Evolutionary conservation across 2,888 invertebrate species (phyloP).

Genomic region (Sinotaia quadrata): DNA sequence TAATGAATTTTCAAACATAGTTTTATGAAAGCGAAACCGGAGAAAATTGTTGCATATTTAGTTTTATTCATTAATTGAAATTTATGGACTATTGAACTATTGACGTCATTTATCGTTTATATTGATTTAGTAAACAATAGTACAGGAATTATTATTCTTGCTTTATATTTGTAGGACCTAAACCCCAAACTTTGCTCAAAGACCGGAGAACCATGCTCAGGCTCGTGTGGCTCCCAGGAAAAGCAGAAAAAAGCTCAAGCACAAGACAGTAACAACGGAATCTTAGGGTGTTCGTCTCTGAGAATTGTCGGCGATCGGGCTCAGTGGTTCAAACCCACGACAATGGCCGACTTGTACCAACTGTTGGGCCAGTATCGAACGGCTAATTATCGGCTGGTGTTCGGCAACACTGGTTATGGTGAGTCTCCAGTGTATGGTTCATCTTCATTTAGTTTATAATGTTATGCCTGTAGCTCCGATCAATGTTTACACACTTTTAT

Average conservation of each 20-base stretch:
- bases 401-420: conserved; percentile 85
- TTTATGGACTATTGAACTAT: too few relatives aligned
- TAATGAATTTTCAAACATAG: too few relatives aligned
- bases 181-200: conserved; percentile 50
- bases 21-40: too few relatives aligned
- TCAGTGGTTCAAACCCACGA: conserved; percentile 59
- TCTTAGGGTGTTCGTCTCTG: conserved; percentile 29
- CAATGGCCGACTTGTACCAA: conserved; percentile 43
- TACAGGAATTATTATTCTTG: too few relatives aligned
- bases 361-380: conserved; percentile 44
- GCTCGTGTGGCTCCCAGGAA: conserved; percentile 42
- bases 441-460: too few relatives aligned
- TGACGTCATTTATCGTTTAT: too few relatives aligned
- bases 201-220: conserved; percentile 53
- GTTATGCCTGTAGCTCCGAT: too few relatives aligned
- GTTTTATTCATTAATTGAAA: too few relatives aligned
- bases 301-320: conserved; percentile 48
- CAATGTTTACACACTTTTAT: too few relatives aligned
- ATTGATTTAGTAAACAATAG: too few relatives aligned
- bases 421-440: too few relatives aligned
- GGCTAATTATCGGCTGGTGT: conserved; percentile 75
- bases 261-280: background rate
- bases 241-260: background rate
- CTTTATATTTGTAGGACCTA: conserved; percentile 48
- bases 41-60: too few relatives aligned